phyloP scores from a whole-genome alignment of 2,888 invertebrate genomes.

The Rhagophthalmus giganteus region DNA sequence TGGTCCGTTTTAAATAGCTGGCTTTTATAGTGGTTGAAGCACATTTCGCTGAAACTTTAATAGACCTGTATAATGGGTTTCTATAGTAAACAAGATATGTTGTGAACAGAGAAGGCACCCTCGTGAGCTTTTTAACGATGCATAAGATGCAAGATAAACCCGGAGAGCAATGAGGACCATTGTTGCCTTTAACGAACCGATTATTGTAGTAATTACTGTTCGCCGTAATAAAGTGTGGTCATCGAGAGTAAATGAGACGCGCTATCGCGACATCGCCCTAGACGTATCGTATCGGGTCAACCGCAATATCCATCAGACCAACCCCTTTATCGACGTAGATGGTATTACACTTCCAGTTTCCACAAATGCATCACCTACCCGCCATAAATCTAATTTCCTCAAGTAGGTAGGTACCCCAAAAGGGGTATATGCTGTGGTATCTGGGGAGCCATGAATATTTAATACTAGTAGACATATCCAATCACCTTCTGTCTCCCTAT shows the following conservation, averaged over 20 bases:
- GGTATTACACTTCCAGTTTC: slow-evolving; percentile 23
- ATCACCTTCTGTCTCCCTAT: no score
- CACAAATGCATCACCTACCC: slow-evolving; percentile 22
- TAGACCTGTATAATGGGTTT: slow-evolving; percentile 12
- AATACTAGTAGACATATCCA: slow-evolving; percentile 16
- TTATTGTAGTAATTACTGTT: slow-evolving; percentile 53
- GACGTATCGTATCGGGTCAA: slow-evolving; percentile 31
- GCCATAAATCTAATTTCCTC: slow-evolving; percentile 31
- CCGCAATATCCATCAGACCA: slow-evolving; percentile 33
- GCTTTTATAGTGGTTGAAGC: slow-evolving; percentile 16
- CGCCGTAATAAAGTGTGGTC: slow-evolving; percentile 52
- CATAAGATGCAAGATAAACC: slow-evolving; percentile 27
- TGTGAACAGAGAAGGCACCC: slow-evolving; percentile 12
- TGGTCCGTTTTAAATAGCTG: slow-evolving; percentile 10
- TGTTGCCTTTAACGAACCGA: slow-evolving; percentile 45
- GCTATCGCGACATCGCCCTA: slow-evolving; percentile 47
- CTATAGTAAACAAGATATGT: slow-evolving; percentile 15
- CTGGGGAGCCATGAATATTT: slow-evolving; percentile 24
- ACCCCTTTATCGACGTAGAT: slow-evolving; percentile 23
- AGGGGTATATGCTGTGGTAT: slow-evolving; percentile 8
- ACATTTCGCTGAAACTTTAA: slow-evolving; percentile 16
- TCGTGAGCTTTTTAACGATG: slow-evolving; percentile 25
- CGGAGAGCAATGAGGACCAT: slow-evolving; percentile 26
- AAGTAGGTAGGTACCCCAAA: slow-evolving; percentile 10
- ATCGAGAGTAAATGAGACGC: slow-evolving; percentile 51